Evolutionary conservation across 2,888 invertebrate genomes (phyloP), one percentile per base, ranked within the genome.

Genomic region (Creontiades dilutus): DNA sequence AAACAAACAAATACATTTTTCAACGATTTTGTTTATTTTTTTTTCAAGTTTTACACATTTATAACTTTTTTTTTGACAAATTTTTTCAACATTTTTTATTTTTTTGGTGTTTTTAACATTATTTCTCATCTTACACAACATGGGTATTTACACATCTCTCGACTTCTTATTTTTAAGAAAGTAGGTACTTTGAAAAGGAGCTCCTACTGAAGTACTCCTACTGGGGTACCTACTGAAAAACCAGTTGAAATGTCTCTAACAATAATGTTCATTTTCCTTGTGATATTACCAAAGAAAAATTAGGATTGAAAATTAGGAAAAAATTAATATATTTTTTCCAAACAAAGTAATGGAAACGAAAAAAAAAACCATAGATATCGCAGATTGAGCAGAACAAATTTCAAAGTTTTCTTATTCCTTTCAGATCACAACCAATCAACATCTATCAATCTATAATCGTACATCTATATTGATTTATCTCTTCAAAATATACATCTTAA

Each of bases 101-200:
- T 82, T 86, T 86, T 86, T 86, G 86, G 86, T 86, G 75, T 86
- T 86, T 86, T 48, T 86, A 86, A 86, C 13, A 9, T 75, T 75
- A 28, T 47, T 86, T 75, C 47, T 86, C 11, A 86, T 75, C 52
- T 52, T 75, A 86, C 46, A 86, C 68, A 46, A 55, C 85, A 61
- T 68, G 16, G 16, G 13, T 86, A 86, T 86, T 14, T 86, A 86
- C 86, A 86, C 68, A 57, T 27, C 61, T 86, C 57, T 85, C 68
- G 27, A 85, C 9, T 16, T n/a, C 47, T 78, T 16, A 23, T 12
- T 23, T 68, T 11, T 3, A 68, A 4, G 52, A 37, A 37, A 37
- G 37, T 37, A 37, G 37, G 37, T 37, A 37, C 37, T 37, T 37
- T 37, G 7, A 37, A 37, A 37, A 37, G 37, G 37, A 37, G 37